These are phyloP conservation scores for Druceiella hillmani DNA, from an alignment of 2,888 invertebrate genomes.

Conservation along the genomic window DNA sequence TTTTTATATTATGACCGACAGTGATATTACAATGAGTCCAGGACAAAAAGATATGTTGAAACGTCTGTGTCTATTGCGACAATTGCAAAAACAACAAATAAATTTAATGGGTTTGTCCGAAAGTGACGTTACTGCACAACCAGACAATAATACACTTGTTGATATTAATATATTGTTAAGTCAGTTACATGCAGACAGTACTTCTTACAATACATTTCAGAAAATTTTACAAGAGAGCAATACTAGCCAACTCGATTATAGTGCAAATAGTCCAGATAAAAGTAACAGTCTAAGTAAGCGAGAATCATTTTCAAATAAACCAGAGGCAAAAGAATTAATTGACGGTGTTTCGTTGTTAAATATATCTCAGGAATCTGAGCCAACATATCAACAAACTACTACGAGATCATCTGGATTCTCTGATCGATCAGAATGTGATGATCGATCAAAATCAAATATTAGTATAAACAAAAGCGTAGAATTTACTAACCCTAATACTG, in stretches of 20 bases:
- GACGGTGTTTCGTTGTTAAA: conserved; percentile 45
- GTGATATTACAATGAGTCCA: too few species aligned
- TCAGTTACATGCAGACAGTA: conserved; percentile 38
- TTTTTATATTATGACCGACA: too few species aligned
- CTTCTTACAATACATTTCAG: conserved; percentile 43
- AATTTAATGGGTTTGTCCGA: conserved; percentile 36
- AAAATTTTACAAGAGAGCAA: conserved; percentile 35
- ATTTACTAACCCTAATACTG: conserved; percentile 34
- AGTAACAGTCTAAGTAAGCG: too few species aligned
- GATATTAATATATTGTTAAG: conserved; percentile 42
- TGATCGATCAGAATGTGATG: conserved; percentile 21
- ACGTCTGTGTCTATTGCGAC: conserved; percentile 39
- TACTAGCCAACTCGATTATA: conserved; percentile 26
- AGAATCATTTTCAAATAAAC: conserved; percentile 30
- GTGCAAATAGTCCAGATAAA: conserved; percentile 22
- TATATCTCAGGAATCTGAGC: conserved; percentile 42
- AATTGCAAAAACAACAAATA: conserved; percentile 40
- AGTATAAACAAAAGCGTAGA: conserved; percentile 19
- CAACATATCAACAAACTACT: conserved; percentile 31
- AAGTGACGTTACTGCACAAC: too few species aligned
- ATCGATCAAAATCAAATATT: conserved; percentile 38
- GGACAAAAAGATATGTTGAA: conserved; percentile 44
- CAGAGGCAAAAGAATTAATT: conserved; percentile 36
- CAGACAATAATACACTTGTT: too few species aligned
- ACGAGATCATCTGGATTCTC: conserved; percentile 33